These are phyloP conservation scores for Chesias legatella DNA, from an alignment of 2,888 invertebrate species.

Conservation along the genomic window DNA sequence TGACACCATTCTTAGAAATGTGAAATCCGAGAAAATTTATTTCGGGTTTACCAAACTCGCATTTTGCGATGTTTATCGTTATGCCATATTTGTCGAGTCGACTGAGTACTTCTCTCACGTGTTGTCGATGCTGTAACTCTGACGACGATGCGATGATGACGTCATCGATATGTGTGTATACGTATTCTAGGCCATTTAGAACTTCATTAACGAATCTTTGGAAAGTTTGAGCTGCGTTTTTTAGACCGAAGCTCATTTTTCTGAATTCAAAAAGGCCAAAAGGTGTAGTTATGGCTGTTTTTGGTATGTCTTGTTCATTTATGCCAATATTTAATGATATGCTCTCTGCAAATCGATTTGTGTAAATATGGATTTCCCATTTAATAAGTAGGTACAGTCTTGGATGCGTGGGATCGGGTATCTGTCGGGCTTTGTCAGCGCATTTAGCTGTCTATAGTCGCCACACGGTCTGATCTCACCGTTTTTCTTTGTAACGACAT, in stretches of 20 bases:
- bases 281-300: conserved; percentile 18
- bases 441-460: conserved; percentile 23
- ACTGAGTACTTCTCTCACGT: too few species aligned
- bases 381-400: conserved; percentile 1
- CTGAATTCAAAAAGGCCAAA: conserved; percentile 26
- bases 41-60: too few species aligned
- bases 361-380: conserved; percentile 3
- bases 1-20: too few species aligned
- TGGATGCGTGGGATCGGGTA: conserved; percentile 18
- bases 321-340: conserved; percentile 32
- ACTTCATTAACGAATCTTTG: conserved; percentile 15
- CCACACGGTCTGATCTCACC: conserved; percentile 36
- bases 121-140: background rate
- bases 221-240: conserved; percentile 22
- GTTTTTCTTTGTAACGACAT: conserved; percentile 31
- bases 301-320: conserved; percentile 40
- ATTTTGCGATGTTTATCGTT: too few species aligned
- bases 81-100: too few species aligned
- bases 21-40: too few species aligned
- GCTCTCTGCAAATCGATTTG: conserved; percentile 9
- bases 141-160: too few species aligned
- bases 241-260: conserved; percentile 15
- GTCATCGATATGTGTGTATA: background rate
- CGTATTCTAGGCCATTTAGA: background rate
- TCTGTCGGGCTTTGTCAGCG: conserved; percentile 25